Base-by-base conservation (phyloP, 1,140 invertebrate genomes). In the Drosophila athabasca region DNA sequence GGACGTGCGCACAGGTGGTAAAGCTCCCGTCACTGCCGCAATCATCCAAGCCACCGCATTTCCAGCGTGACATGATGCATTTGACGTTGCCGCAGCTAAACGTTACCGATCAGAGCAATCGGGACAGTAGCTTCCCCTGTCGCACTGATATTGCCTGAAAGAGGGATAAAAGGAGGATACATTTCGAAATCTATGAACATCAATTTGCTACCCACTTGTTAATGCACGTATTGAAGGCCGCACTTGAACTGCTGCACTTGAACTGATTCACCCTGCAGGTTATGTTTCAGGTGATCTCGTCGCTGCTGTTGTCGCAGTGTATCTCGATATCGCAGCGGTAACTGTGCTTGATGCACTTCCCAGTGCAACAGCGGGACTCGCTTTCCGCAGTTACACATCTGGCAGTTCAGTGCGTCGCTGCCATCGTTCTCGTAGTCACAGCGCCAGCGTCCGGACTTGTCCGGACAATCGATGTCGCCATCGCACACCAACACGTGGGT, bases 61-160 rank as follows among this genome's bases (percentile, higher is more conserved):
- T 93, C 96, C 96, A 97, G 67, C 96, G 93, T 0, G 95, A 96
- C 3, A 97, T 97, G 35, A 99, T 97, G 89, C 98, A 99, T 89
- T 98, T 98, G 35, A 96, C 96, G 90, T 99, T 99, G 15, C 92
- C 94, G 48, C 83, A 87, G 48, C 75, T 83, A 92, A 98, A 99
- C n/a, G 90, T 99, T 98, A 1, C 97, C 97, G 87, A 91, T 99
- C 98, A 24, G 96, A 97, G 29, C 96, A 96, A 91, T 99, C 98
- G 0, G 97, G 97, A 83, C 98, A 99, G 84, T 99, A 79, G 98
- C 97, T 50, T 98, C 97, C 92, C 80, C 52, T n/a, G 76, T 91
- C 1, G 41, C 90, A 91, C 49, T 91, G 74, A 50, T 91, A 91
- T 80, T 91, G 88, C 22, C 89, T 91, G 26, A 6, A 53, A 52